Conservation (phyloP, 2,113 vertebrate species). For the Macrotus californicus region DNA sequence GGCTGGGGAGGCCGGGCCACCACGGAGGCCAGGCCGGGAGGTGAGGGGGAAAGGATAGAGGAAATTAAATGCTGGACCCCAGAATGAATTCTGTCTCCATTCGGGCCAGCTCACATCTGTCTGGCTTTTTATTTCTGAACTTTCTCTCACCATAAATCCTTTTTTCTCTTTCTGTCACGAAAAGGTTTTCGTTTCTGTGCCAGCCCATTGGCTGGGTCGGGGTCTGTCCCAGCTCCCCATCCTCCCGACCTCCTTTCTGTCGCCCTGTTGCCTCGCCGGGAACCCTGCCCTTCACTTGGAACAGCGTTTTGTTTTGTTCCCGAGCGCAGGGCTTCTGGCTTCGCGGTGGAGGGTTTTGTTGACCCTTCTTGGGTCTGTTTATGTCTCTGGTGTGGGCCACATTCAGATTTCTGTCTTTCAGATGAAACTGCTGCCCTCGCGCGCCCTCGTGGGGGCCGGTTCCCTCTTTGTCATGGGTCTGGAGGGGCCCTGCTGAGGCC, state of each 20-base stretch:
- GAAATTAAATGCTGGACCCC: not conserved
- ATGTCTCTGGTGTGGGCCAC: not conserved
- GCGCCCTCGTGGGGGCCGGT: accelerated
- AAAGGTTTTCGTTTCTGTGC: slow-evolving; percentile 7
- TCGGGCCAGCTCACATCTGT: slow-evolving; percentile 10
- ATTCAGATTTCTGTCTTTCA: not conserved
- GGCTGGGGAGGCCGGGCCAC: not conserved
- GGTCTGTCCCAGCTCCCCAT: not conserved
- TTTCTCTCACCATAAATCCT: slow-evolving; percentile 60
- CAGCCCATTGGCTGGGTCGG: slow-evolving; percentile 23
- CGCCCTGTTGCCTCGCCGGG: not conserved
- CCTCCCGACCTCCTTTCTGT: not conserved
- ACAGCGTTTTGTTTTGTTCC: not conserved
- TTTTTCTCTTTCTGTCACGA: slow-evolving; percentile 8
- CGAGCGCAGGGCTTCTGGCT: not conserved
- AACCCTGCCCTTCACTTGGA: not conserved
- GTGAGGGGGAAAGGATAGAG: slow-evolving; percentile 2
- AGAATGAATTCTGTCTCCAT: slow-evolving; percentile 46
- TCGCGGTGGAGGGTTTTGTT: not conserved
- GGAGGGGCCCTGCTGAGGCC: not conserved
- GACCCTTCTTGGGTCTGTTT: not conserved
- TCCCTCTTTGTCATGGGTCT: not conserved
- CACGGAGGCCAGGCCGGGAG: not conserved
- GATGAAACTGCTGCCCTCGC: not conserved
- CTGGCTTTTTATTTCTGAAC: slow-evolving; percentile 51